Percentiles rank a stretch among this genome's conserved stretches.
phyloP scores from a whole-genome alignment of 2,797 vertebrate genomes.

The Nyctalus aviator region DNA sequence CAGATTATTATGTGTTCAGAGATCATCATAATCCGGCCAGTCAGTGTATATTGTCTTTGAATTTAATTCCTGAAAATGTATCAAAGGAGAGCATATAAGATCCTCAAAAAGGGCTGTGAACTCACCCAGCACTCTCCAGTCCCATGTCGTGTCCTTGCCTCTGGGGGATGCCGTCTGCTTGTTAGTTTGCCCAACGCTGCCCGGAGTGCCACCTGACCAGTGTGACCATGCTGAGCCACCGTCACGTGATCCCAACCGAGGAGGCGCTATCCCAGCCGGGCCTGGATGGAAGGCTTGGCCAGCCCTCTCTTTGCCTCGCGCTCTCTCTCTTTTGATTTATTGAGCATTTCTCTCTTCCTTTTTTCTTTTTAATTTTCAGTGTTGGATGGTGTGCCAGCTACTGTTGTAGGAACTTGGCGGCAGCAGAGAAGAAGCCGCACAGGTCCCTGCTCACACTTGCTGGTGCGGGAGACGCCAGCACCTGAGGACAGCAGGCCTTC shows the following conservation, averaged over 20 bases:
- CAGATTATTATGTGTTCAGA: too few relatives aligned
- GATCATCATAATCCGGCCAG: too few relatives aligned
- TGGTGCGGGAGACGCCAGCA: background rate
- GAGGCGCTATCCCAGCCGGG: too few relatives aligned
- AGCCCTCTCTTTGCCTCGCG: rapidly evolving
- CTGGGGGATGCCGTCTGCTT: background rate
- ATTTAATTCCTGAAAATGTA: background rate
- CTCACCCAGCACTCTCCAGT: background rate
- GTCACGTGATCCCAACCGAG: background rate
- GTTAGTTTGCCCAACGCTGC: too few relatives aligned
- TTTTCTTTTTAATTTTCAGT: background rate
- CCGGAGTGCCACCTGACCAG: background rate
- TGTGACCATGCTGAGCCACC: rapidly evolving
- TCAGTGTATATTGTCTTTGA: background rate
- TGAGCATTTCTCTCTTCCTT: background rate
- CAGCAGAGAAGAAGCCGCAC: background rate
- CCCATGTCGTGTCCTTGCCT: background rate
- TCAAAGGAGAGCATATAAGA: background rate
- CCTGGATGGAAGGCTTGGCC: background rate
- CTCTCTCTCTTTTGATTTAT: background rate
- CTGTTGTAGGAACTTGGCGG: background rate
- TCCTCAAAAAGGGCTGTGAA: background rate
- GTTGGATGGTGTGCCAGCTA: background rate
- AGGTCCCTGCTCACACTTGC: background rate
- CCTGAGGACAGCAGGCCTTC: background rate